These are phyloP conservation scores for Pimephales promelas DNA, from an alignment of 2,113 vertebrate genomes.

Conservation along the genomic window DNA sequence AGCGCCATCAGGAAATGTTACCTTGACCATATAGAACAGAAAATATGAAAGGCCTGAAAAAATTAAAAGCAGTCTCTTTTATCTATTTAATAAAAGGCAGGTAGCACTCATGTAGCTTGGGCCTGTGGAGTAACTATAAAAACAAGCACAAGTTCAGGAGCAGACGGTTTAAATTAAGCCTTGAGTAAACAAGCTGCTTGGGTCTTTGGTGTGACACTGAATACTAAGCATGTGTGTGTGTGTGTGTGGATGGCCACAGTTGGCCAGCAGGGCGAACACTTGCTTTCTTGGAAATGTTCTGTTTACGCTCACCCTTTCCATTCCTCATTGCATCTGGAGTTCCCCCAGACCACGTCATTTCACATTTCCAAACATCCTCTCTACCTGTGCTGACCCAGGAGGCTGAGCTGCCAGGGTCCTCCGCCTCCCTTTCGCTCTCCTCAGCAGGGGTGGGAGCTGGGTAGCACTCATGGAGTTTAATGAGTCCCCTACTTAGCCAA, in stretches of 20 bases:
- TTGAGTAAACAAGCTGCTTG: constrained; percentile 67
- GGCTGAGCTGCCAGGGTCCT: neutral
- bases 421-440: neutral
- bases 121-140: constrained; percentile 71
- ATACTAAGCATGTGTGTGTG: constrained; percentile 57
- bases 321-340: constrained; percentile 52
- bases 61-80: constrained; percentile 39
- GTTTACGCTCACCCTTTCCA: constrained; percentile 59
- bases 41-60: constrained; percentile 12
- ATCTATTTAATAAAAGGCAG: constrained; percentile 73
- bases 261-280: constrained; percentile 42
- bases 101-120: constrained; percentile 66
- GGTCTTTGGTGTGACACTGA: constrained; percentile 60
- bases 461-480: constrained; percentile 36
- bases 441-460: constrained; percentile 17
- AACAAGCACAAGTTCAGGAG: constrained; percentile 66
- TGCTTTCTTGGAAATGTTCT: constrained; percentile 60
- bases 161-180: constrained; percentile 75
- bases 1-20: neutral
- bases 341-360: constrained; percentile 50
- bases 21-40: neutral
- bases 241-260: constrained; percentile 36
- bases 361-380: constrained; percentile 52
- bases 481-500: constrained; percentile 32
- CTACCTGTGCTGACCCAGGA: constrained; percentile 48